Percentiles rank a stretch among this genome's conserved stretches.
Conservation (phyloP, 2,797 vertebrate genomes). For the Lepus oiostolus region DNA sequence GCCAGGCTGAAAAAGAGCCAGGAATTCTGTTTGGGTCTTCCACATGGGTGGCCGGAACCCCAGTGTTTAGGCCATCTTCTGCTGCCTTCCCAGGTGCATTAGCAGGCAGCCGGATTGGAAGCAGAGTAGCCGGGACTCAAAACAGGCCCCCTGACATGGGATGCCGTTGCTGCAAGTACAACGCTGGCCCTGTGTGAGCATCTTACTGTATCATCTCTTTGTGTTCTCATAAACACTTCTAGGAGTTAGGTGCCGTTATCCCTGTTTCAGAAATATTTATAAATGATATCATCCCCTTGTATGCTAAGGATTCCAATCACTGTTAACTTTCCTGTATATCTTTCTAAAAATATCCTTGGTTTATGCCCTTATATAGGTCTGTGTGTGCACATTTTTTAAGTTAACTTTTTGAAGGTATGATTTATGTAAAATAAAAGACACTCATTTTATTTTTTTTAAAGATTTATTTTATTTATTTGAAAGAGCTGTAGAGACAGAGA, state of each 20-base stretch:
- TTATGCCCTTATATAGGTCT: neutral
- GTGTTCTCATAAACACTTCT: conserved; percentile 25
- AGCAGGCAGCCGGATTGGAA: too few species aligned
- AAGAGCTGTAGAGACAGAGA: too few species aligned
- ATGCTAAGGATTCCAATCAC: neutral
- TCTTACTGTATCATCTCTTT: conserved; percentile 23
- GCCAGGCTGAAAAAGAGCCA: too few species aligned
- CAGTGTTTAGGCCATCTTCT: too few species aligned
- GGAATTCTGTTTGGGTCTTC: too few species aligned
- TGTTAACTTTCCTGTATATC: conserved; percentile 34
- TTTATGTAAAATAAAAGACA: conserved; percentile 33
- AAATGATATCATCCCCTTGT: neutral
- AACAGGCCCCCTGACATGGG: too few species aligned
- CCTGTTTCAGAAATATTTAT: conserved; percentile 17
- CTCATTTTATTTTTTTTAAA: neutral
- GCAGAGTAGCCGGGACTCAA: too few species aligned
- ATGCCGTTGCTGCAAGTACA: too few species aligned
- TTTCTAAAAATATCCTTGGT: conserved; percentile 36
- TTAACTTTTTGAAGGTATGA: conserved; percentile 25
- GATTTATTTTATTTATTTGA: too few species aligned
- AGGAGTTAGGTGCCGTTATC: conserved; percentile 17
- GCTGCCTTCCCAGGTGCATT: too few species aligned
- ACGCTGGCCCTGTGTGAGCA: neutral
- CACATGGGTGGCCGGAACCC: too few species aligned
- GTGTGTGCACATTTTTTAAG: conserved; percentile 24